These are phyloP conservation scores for Philhelius pedissequus DNA, from an alignment of 2,888 invertebrate genomes.

Conservation along the genomic window DNA sequence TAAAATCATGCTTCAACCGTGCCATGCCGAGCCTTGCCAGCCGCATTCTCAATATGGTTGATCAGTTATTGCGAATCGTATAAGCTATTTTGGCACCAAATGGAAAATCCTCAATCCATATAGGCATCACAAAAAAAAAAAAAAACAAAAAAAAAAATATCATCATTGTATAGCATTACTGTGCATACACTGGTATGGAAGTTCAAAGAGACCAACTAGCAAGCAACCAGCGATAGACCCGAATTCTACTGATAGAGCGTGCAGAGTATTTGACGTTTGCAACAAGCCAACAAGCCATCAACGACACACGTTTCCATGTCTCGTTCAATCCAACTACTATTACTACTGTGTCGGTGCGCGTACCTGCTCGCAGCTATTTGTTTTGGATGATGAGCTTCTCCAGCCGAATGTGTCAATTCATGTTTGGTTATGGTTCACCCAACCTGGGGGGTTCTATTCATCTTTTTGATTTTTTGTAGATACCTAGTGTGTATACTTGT, in stretches of 20 bases:
- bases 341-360: not conserved
- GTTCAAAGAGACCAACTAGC: not conserved
- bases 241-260: slow-evolving; percentile 12
- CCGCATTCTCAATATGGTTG: slow-evolving; percentile 21
- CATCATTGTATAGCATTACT: not conserved
- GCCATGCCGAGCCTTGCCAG: not conserved
- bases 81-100: slow-evolving; percentile 22
- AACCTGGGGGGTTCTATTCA: not conserved
- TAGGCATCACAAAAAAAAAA: no score
- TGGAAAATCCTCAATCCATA: slow-evolving; percentile 4
- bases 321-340: slow-evolving; percentile 5
- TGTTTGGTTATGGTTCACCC: not conserved
- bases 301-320: slow-evolving; percentile 39
- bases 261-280: slow-evolving; percentile 22
- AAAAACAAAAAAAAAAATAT: not conserved
- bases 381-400: slow-evolving; percentile 31
- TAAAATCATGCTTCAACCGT: not conserved
- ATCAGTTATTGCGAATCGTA: slow-evolving; percentile 2
- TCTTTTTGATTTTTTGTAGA: not conserved
- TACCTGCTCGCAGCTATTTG: not conserved
- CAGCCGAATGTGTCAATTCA: slow-evolving; percentile 34
- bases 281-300: slow-evolving; percentile 26
- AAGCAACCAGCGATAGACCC: not conserved
- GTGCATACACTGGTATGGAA: not conserved
- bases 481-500: no score